These are phyloP conservation scores for Drosophila littoralis DNA, from an alignment of 1,140 invertebrate species.

Conservation along the genomic window DNA sequence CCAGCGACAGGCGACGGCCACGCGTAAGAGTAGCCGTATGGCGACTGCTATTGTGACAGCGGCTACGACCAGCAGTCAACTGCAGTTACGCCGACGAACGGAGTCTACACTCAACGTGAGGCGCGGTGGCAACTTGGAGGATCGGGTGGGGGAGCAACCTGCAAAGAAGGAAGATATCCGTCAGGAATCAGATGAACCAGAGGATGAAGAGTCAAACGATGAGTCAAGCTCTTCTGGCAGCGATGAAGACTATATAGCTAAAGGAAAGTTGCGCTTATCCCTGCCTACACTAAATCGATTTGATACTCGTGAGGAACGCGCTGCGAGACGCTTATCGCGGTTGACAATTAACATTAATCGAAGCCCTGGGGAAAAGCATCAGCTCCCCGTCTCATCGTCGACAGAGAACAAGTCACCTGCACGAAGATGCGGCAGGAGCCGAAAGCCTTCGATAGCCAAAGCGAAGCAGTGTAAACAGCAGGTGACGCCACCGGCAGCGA, in stretches of 20 bases:
- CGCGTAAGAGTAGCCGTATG: constrained; percentile 76
- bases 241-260: constrained; percentile 67
- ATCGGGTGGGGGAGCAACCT: constrained; percentile 79
- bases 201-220: constrained; percentile 48
- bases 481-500: constrained; percentile 15
- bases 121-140: constrained; percentile 70
- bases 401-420: constrained; percentile 19
- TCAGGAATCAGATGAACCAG: constrained; percentile 18
- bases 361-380: constrained; percentile 32
- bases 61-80: constrained; percentile 75
- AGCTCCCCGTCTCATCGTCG: background rate
- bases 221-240: constrained; percentile 59
- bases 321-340: constrained; percentile 50
- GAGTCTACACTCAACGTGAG: constrained; percentile 18
- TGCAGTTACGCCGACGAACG: constrained; percentile 55
- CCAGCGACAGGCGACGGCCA: constrained; percentile 50
- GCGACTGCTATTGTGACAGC: constrained; percentile 78
- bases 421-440: constrained; percentile 1
- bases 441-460: constrained; percentile 8
- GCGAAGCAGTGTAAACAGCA: constrained; percentile 17
- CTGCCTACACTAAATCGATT: constrained; percentile 18
- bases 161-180: constrained; percentile 17
- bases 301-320: constrained; percentile 59
- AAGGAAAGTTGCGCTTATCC: constrained; percentile 15
- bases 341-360: constrained; percentile 52